A percentile compares a stretch with the other conserved stretches of the same genome.
These are phyloP conservation scores for Lutraria rhynchaena DNA, from an alignment of 1,140 invertebrate genomes.

Conservation along the genomic window DNA sequence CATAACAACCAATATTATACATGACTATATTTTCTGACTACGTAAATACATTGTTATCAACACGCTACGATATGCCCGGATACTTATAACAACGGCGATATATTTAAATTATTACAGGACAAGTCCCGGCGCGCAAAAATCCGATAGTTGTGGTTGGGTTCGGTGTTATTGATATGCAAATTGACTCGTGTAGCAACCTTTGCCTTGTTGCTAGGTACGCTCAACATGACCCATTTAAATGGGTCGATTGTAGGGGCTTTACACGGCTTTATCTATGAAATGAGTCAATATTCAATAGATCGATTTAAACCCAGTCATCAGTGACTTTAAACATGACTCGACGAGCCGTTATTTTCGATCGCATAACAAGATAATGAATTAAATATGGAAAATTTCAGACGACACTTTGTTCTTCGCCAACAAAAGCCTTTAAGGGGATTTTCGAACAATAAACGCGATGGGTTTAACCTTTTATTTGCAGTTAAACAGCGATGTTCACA, in stretches of 20 bases:
- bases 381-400: conserved; percentile 34
- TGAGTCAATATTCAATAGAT: conserved; percentile 60
- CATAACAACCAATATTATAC: conserved; percentile 2
- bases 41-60: too few relatives aligned
- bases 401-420: conserved; percentile 20
- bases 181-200: conserved; percentile 12
- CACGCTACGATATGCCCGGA: conserved; percentile 20
- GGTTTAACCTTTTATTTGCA: neutral
- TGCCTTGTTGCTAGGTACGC: conserved; percentile 58
- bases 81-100: conserved; percentile 45
- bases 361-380: conserved; percentile 19
- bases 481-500: neutral
- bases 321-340: conserved; percentile 53
- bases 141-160: conserved; percentile 34
- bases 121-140: conserved; percentile 23
- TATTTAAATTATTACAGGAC: conserved; percentile 45
- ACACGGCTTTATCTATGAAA: conserved; percentile 44
- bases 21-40: too few relatives aligned
- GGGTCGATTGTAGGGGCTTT: conserved; percentile 18
- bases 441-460: conserved; percentile 23
- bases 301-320: conserved; percentile 59
- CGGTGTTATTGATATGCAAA: conserved; percentile 49
- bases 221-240: conserved; percentile 58
- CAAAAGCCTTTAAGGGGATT: conserved; percentile 31
- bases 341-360: conserved; percentile 43